These are phyloP conservation scores for Lepus timidus DNA, from an alignment of 2,113 vertebrate genomes.

Conservation along the genomic window DNA sequence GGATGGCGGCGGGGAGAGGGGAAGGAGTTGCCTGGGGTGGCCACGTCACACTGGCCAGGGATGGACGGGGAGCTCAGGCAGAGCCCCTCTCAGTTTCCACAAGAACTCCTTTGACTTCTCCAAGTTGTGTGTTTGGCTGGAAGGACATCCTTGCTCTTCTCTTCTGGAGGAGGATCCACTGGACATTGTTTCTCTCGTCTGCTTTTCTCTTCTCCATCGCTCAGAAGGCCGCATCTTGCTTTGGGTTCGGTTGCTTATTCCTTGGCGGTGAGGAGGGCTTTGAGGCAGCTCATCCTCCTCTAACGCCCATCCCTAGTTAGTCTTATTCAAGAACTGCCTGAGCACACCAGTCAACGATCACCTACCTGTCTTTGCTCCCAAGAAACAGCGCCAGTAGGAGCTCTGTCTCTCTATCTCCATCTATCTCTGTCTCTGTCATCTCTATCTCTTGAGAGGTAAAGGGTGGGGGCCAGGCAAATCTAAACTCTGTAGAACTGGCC, in stretches of 20 bases:
- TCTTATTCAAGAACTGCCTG: background rate
- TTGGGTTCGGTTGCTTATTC: background rate
- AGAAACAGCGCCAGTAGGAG: background rate
- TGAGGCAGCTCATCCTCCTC: background rate
- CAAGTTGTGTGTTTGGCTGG: background rate
- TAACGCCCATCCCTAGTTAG: background rate
- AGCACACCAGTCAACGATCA: background rate
- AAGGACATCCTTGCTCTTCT: background rate
- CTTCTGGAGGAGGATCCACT: background rate
- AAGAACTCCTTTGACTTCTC: background rate
- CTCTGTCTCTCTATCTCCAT: background rate
- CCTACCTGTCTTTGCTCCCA: background rate
- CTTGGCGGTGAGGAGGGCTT: background rate
- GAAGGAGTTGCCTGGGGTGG: background rate
- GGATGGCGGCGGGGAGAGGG: background rate
- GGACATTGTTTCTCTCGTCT: background rate
- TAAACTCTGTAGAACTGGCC: background rate
- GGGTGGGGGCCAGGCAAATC: background rate
- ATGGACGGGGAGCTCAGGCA: background rate
- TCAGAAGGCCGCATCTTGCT: background rate
- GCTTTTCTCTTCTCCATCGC: background rate
- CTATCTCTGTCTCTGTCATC: background rate
- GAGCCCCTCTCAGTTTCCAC: background rate
- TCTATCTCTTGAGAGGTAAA: background rate
- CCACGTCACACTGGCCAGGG: background rate